Evolutionary conservation across 2,888 invertebrate genomes (phyloP).

Genomic region (Meiosimyza decipiens): DNA sequence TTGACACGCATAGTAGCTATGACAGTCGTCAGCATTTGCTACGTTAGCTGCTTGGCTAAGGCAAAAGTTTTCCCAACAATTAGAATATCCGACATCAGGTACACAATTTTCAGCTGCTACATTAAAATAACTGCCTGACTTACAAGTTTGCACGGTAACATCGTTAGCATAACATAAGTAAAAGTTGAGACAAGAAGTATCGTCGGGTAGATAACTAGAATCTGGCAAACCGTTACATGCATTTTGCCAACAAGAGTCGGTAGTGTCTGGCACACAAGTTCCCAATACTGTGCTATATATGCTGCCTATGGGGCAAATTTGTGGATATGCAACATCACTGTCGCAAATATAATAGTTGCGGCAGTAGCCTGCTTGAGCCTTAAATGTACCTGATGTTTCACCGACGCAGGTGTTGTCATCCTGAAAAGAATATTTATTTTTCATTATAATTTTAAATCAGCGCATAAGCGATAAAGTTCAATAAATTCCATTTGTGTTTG

Average conservation of each 20-base stretch:
- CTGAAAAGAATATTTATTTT: too few relatives aligned
- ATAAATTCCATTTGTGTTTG: too few relatives aligned
- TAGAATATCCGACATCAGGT: constrained; percentile 38
- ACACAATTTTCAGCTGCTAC: constrained; percentile 35
- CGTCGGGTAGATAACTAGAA: constrained; percentile 42
- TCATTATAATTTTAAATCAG: too few relatives aligned
- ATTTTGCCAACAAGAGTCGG: constrained; percentile 53
- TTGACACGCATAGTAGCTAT: constrained; percentile 48
- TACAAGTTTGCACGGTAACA: constrained; percentile 46
- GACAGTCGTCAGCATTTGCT: constrained; percentile 41
- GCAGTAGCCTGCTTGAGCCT: constrained; percentile 50
- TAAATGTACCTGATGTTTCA: constrained; percentile 49
- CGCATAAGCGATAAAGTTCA: too few relatives aligned
- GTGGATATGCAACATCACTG: constrained; percentile 51
- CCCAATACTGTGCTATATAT: constrained; percentile 40
- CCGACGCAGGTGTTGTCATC: constrained; percentile 47
- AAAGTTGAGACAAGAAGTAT: constrained; percentile 48
- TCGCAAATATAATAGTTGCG: constrained; percentile 53
- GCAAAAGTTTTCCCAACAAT: constrained; percentile 51
- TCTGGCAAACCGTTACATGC: constrained; percentile 45
- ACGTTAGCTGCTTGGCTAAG: constrained; percentile 41
- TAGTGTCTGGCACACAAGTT: constrained; percentile 51
- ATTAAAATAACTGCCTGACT: constrained; percentile 50
- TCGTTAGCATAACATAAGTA: constrained; percentile 47
- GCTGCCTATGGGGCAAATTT: constrained; percentile 52